These are phyloP conservation scores for Watersipora subatra DNA, from an alignment of 1,140 invertebrate species.

Conservation along the genomic window DNA sequence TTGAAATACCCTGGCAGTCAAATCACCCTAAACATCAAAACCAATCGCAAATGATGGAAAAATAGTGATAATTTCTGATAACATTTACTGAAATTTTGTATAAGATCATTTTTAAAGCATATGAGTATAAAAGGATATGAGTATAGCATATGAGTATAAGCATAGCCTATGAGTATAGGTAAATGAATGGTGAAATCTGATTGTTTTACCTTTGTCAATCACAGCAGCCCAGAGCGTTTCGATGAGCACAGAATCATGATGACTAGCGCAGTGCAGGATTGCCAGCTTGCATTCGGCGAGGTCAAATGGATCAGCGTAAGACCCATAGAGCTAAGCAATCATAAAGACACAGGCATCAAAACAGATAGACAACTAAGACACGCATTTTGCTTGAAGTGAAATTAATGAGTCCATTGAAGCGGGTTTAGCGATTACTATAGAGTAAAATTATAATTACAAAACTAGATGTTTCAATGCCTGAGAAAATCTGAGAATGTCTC, in stretches of 20 bases:
- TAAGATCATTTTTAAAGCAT: no score
- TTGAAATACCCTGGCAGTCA: no score
- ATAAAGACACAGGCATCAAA: neutral
- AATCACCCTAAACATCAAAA: no score
- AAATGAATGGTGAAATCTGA: neutral
- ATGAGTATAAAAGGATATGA: no score
- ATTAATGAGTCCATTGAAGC: neutral
- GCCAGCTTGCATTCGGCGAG: conserved; percentile 45
- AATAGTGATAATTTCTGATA: no score
- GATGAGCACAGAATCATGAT: conserved; percentile 43
- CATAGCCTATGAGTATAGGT: conserved; percentile 17
- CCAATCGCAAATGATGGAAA: no score
- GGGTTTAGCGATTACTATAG: neutral
- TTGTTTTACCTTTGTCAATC: conserved; percentile 42
- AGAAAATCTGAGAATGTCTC: no score
- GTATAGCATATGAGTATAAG: no score
- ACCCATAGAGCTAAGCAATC: conserved; percentile 50
- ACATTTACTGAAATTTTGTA: no score
- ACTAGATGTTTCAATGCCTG: no score
- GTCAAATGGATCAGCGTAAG: conserved; percentile 44
- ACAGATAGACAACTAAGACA: neutral
- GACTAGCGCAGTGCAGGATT: conserved; percentile 45
- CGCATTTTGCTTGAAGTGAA: neutral
- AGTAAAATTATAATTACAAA: no score
- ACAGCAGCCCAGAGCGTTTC: conserved; percentile 46